Evolutionary conservation across 2,113 vertebrate genomes (phyloP), one percentile per base, ranked within the genome.

Genomic region (Syngnathus typhle): DNA sequence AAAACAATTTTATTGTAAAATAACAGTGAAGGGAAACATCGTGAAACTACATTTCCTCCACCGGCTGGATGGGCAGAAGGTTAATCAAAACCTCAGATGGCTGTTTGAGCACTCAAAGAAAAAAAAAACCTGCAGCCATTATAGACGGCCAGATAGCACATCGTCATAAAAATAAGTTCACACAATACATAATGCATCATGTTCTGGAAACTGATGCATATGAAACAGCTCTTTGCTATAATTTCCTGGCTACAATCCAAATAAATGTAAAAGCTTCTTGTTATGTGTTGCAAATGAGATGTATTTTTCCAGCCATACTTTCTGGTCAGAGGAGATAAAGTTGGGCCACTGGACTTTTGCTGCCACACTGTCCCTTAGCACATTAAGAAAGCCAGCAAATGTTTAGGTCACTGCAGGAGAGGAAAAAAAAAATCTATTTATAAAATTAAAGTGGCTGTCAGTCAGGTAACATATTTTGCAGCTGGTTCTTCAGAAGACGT

Each of bases 71-170:
- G 60, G 60, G 55, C 69, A 73, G 66, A 72, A 69, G 68, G 72
- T 85, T 78, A 82, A 87, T 83, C 71, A 85, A 77, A 82, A 67
- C 49, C 21, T 71, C 43, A 51, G 67, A 80, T 37, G 13, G 60
- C 68, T 55, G 65, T 81, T 74, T 67, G 73, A 77, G 65, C 64
- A 68, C 58, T 70, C 27, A 46, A 54, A 32, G 3, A 32, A 32
- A 32, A 32, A 32, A 32, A 32, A 32, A 74, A 75, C 68, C 67
- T 65, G 68, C 69, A 67, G 66, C 67, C 65, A 74, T 78, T 83
- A 82, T 81, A 82, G 78, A 43, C 70, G 75, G 77, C 80, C 83
- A 79, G 78, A 84, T 82, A 80, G 73, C 76, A 82, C 77, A 81
- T 81, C 72, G 82, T 81, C 73, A 75, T 81, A 80, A 74, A 83